Evolutionary conservation across 1,140 invertebrate genomes (phyloP), one percentile per base, ranked within the genome.

Genomic region (Anoplolepis gracilipes): DNA sequence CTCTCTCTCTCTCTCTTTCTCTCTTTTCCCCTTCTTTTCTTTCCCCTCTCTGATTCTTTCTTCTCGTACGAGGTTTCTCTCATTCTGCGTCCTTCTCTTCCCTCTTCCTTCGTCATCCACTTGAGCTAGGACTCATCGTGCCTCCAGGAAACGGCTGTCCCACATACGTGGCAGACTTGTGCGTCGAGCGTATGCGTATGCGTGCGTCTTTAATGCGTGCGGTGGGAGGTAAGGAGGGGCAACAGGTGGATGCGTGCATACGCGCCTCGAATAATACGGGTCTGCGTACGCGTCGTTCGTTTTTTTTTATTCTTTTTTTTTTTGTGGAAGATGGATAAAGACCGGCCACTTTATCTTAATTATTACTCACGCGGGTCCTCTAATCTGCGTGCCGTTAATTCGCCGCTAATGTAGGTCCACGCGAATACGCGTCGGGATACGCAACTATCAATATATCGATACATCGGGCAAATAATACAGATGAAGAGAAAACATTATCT

Each of bases 191-290:
- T 22, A 77, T 59, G 73, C 62, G 61, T 67, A 42, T 78, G 79
- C 78, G 81, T 65, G 85, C 57, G 73, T 25, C 53, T 82, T 77
- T 59, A 82, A 57, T 73, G 67, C 78, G 13, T 39, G n/a, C 53
- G 30, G 28, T 64, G 46, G 72, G 75, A 55, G 85, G 53, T 22
- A 62, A 70, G 77, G 33, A 86, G 89, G 87, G 89, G 85, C 91
- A 93, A 93, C 92, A 93, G 92, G 93, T 93, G 91, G 91, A 90
- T 88, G 85, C 77, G 73, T 59, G 30, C 81, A 85, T 88, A 82
- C 86, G 90, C 87, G 88, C 72, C 85, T 73, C 64, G 90, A 91
- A 92, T 92, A 89, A 92, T 87, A 76, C 62, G 67, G 61, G 33
- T 53, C 39, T 33, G 28, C n/a, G 39, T 7, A 39, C 11, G 46